Evolutionary conservation across 2,113 vertebrate genomes (phyloP).

Genomic region (Cololabis saira): DNA sequence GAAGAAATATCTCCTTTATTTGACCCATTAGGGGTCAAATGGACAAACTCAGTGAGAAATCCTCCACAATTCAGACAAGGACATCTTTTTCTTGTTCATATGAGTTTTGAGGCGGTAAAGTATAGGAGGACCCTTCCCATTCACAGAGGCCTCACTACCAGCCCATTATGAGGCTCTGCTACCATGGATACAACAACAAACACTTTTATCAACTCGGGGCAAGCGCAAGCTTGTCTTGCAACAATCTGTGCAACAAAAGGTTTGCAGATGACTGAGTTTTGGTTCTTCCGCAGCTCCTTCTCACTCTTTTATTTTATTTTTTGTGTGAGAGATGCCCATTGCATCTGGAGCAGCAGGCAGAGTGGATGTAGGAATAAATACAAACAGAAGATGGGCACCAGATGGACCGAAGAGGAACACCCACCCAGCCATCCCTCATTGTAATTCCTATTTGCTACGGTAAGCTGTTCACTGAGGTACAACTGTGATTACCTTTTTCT

Average conservation of each 20-base stretch:
- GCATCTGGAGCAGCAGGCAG: conserved; percentile 69
- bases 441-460: conserved; percentile 83
- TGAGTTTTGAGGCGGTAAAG: neutral
- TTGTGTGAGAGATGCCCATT: conserved; percentile 66
- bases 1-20: no score
- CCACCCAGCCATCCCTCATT: conserved; percentile 25
- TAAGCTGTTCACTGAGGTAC: conserved; percentile 50
- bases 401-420: conserved; percentile 53
- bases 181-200: conserved; percentile 81
- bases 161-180: conserved; percentile 59
- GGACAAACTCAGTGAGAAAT: no score
- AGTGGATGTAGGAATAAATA: conserved; percentile 43
- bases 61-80: no score
- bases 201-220: conserved; percentile 33
- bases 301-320: neutral
- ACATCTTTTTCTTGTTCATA: no score
- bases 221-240: neutral
- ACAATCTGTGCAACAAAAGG: conserved; percentile 1
- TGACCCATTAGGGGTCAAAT: no score
- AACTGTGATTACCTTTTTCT: no score
- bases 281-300: no score
- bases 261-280: conserved; percentile 4
- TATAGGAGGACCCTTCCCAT: neutral
- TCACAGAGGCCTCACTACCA: neutral
- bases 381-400: conserved; percentile 45